A percentile compares a stretch with the other conserved stretches of the same genome.
Evolutionary conservation across 2,888 invertebrate genomes (phyloP).

Genomic region (Leptinotarsa peninsularis): DNA sequence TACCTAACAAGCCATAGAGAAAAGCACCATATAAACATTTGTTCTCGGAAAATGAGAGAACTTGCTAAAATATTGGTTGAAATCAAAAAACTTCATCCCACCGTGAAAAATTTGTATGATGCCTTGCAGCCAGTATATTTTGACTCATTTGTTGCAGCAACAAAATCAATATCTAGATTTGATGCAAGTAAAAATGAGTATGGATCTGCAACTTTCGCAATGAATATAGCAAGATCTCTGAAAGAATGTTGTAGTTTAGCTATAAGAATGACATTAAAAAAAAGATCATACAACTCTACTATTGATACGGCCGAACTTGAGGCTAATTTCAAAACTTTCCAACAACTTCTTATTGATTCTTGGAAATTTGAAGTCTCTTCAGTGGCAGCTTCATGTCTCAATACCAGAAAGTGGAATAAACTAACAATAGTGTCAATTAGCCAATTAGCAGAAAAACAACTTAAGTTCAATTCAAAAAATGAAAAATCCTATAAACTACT

Average conservation of each 20-base stretch:
- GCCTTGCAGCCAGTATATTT: slow-evolving; percentile 43
- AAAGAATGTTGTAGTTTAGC: slow-evolving; percentile 33
- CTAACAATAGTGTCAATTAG: slow-evolving; percentile 40
- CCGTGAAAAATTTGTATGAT: slow-evolving; percentile 30
- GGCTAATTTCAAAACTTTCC: slow-evolving; percentile 47
- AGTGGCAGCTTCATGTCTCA: slow-evolving; percentile 36
- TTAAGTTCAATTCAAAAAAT: slow-evolving; percentile 21
- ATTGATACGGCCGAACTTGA: slow-evolving; percentile 30
- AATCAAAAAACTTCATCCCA: slow-evolving; percentile 38
- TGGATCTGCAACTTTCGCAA: slow-evolving; percentile 27
- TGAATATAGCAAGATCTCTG: slow-evolving; percentile 22
- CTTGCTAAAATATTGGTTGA: slow-evolving; percentile 40
- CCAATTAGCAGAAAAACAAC: slow-evolving; percentile 17
- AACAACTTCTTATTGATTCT: slow-evolving; percentile 37
- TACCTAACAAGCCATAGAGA: slow-evolving; percentile 46
- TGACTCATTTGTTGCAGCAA: slow-evolving; percentile 39
- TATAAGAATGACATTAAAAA: slow-evolving; percentile 33
- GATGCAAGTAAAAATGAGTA: slow-evolving; percentile 37
- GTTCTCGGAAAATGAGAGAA: slow-evolving; percentile 31
- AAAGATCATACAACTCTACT: slow-evolving; percentile 17
- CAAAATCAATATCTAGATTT: slow-evolving; percentile 44
- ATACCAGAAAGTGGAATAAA: slow-evolving; percentile 46
- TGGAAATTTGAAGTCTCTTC: slow-evolving; percentile 41
- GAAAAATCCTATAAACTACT: slow-evolving; percentile 37
- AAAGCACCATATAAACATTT: slow-evolving; percentile 47